phyloP scores from a whole-genome alignment of 2,113 vertebrate species.

The Odobenus rosmarus region DNA sequence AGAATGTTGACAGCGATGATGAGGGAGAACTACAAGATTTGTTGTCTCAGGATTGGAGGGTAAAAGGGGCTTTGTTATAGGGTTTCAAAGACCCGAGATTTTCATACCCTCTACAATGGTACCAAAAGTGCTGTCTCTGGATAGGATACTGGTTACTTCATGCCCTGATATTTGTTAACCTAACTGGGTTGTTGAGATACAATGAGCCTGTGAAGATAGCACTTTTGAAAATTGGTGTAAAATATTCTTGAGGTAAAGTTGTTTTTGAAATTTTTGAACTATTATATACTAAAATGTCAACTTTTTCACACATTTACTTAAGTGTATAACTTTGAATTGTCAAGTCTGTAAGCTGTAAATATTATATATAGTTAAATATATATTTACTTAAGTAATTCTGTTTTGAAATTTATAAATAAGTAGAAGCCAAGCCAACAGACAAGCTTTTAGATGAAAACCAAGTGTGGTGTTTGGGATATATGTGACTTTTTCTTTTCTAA shows the following conservation, averaged over 20 bases:
- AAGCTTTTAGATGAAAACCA: neutral
- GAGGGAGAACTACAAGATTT: constrained; percentile 93
- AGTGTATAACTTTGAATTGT: constrained; percentile 65
- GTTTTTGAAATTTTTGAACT: constrained; percentile 50
- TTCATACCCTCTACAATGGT: neutral
- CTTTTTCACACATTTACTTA: constrained; percentile 60
- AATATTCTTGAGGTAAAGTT: constrained; percentile 50
- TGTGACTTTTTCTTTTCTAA: neutral
- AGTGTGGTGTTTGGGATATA: neutral
- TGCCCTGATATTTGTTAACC: neutral
- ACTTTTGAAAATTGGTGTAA: constrained; percentile 56
- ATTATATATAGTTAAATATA: constrained; percentile 76
- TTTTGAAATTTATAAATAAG: constrained; percentile 51
- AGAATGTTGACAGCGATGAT: constrained; percentile 88
- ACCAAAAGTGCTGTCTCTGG: neutral
- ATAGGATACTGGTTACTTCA: neutral
- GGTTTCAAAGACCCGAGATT: constrained; percentile 23
- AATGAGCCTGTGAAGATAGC: constrained; percentile 6
- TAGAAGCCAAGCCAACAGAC: neutral
- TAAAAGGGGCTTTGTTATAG: constrained; percentile 94
- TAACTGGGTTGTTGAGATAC: neutral
- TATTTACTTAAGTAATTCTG: constrained; percentile 76
- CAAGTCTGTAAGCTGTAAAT: constrained; percentile 81
- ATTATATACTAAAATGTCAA: constrained; percentile 35
- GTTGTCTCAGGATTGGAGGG: constrained; percentile 95